Evolutionary conservation across 2,888 invertebrate genomes (phyloP).

Genomic region (Norana najaformis): DNA sequence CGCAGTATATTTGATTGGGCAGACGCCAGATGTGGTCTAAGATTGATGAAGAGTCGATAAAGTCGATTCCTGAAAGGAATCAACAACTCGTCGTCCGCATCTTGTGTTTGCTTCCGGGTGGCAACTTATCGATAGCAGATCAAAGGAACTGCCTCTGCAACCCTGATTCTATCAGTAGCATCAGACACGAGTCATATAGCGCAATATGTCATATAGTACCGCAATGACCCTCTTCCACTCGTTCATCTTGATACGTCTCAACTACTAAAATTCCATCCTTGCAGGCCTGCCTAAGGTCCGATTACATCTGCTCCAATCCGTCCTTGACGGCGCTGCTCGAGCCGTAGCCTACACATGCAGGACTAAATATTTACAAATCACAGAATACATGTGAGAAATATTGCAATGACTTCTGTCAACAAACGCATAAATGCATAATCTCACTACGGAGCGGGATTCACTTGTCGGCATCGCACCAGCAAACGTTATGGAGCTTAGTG

Average conservation of each 20-base stretch:
- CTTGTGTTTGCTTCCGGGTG: neutral
- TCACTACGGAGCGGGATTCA: too few species aligned
- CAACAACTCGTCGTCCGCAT: neutral
- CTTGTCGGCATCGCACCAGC: too few species aligned
- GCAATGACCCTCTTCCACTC: neutral
- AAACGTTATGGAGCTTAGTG: too few species aligned
- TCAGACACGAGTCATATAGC: too few species aligned
- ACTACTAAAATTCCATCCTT: neutral
- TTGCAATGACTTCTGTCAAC: too few species aligned
- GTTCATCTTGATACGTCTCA: neutral
- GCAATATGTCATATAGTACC: neutral
- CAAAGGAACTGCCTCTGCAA: neutral
- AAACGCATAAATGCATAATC: too few species aligned
- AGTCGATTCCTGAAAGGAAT: neutral
- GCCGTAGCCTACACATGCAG: too few species aligned
- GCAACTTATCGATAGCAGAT: neutral
- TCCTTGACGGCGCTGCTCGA: neutral
- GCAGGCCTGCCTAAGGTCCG: neutral
- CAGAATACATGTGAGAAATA: too few species aligned
- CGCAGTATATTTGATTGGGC: neutral
- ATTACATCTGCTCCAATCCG: neutral
- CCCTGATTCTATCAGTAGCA: neutral
- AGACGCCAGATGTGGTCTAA: neutral
- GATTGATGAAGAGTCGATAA: neutral
- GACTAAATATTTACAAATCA: too few species aligned